Base-by-base conservation (phyloP, 2,113 vertebrate species). In the Prunella fulvescens region DNA sequence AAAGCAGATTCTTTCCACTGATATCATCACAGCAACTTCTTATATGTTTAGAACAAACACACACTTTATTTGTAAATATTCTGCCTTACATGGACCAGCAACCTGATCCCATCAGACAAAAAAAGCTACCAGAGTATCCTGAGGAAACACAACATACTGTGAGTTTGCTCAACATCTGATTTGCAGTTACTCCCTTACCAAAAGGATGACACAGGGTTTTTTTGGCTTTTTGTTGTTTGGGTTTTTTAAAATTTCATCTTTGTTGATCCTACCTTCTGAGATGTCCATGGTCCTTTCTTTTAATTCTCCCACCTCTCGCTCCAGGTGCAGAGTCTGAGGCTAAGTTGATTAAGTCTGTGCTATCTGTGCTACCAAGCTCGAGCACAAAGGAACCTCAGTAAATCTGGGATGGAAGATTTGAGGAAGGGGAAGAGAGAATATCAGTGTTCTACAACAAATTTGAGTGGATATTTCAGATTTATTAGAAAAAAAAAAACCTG, bases 381-480 rank as follows among this genome's bases (percentile, higher is more conserved):
- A 96, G 95, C 96, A 96, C 97, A 97, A 97, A 92, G 94, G 94
- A 93, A 96, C 54, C 94, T 97, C 97, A 97, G 96, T 96, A 97
- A 86, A 97, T 97, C 97, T 97, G 96, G 97, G 92, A 94, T 94
- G 93, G 97, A 97, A 97, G 95, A 97, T 97, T 97, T 97, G 97
- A 96, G 94, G 97, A 95, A 97, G 97, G 97, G 97, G 97, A 96
- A 97, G 96, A 97, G 88, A 97, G 74, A 97, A 28, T 90, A 96
- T 97, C 97, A 97, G 94, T 65, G 92, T 83, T 96, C 97, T 93
- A 96, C 91, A 97, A 81, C 15, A 95, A 92, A 90, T 80, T 5
- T 93, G 92, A 96, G 87, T 96, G 92, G 94, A 92, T 87, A 92
- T 62, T 90, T 96, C 91, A 95, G 90, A 92, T 72, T 69, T 45